A percentile compares a stretch with the other conserved stretches of the same genome.
Evolutionary conservation across 2,113 vertebrate genomes (phyloP).

Genomic region (Chelonoidis abingdonii): DNA sequence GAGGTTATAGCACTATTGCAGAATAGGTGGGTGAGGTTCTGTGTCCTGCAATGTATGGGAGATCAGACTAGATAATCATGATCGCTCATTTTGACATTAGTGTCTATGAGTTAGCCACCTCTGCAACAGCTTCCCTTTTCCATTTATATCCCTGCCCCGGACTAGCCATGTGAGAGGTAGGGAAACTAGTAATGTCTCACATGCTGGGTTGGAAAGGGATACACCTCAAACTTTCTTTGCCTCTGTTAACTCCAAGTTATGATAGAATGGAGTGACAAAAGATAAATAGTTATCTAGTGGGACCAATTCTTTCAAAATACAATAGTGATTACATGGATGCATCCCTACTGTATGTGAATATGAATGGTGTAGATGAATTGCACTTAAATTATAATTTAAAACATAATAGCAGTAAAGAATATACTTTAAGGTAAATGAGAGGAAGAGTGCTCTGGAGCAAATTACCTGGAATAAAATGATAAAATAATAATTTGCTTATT

Average conservation of each 20-base stretch:
- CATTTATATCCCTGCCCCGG: background rate
- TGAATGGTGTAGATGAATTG: background rate
- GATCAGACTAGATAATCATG: too few species aligned
- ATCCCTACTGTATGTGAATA: fast-evolving
- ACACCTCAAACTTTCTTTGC: background rate
- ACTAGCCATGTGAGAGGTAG: background rate
- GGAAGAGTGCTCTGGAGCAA: background rate
- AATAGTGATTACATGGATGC: background rate
- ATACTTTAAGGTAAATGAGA: background rate
- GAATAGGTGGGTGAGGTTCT: too few species aligned
- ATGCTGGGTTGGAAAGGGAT: background rate
- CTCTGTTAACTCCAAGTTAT: background rate
- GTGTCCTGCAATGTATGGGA: too few species aligned
- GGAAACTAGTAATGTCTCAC: background rate
- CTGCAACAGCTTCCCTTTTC: background rate
- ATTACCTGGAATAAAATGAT: background rate
- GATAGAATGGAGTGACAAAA: fast-evolving
- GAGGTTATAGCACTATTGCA: too few species aligned
- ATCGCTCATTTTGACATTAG: too few species aligned
- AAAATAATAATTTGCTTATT: too few species aligned
- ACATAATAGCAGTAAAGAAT: background rate
- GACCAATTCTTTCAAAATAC: background rate
- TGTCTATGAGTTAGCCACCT: too few species aligned
- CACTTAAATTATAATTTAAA: background rate
- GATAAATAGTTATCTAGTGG: background rate